Evolutionary conservation across 2,888 invertebrate species (phyloP).

Genomic region (Euspilapteryx auroguttella): DNA sequence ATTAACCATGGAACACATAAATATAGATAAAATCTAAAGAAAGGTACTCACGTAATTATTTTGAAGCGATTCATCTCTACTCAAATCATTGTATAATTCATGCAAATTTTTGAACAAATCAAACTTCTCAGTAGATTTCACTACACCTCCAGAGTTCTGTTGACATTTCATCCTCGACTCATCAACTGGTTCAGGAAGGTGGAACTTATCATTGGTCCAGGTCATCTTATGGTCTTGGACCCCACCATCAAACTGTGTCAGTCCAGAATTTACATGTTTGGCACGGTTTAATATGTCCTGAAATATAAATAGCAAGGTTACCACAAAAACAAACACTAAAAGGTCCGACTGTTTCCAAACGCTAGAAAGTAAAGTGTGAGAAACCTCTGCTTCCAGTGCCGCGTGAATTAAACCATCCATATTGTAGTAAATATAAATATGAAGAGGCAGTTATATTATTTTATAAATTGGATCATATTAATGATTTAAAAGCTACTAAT

Average conservation of each 20-base stretch:
- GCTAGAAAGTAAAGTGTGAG: constrained; percentile 27
- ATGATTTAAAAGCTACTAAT: constrained; percentile 40
- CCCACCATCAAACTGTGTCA: constrained; percentile 48
- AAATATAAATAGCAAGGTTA: no score
- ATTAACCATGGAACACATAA: no score
- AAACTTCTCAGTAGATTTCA: constrained; percentile 41
- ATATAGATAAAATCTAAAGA: no score
- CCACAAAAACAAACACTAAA: constrained; percentile 7
- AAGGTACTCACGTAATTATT: constrained; percentile 48
- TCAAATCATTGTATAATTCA: constrained; percentile 49
- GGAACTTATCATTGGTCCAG: constrained; percentile 56
- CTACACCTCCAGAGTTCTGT: constrained; percentile 29
- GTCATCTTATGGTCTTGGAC: constrained; percentile 56
- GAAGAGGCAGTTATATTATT: constrained; percentile 37
- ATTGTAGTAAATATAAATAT: constrained; percentile 54
- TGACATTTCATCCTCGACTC: constrained; percentile 51
- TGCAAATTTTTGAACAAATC: constrained; percentile 54
- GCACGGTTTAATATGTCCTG: constrained; percentile 52
- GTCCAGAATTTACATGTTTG: constrained; percentile 51
- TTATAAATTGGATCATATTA: constrained; percentile 47
- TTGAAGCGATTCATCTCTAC: constrained; percentile 45
- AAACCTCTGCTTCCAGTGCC: constrained; percentile 60
- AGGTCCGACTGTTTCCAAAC: constrained; percentile 8
- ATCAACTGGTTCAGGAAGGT: constrained; percentile 49
- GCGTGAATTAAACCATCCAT: constrained; percentile 63